Evolutionary conservation across 2,888 invertebrate genomes (phyloP).

Genomic region (Choristoneura rosaceana): DNA sequence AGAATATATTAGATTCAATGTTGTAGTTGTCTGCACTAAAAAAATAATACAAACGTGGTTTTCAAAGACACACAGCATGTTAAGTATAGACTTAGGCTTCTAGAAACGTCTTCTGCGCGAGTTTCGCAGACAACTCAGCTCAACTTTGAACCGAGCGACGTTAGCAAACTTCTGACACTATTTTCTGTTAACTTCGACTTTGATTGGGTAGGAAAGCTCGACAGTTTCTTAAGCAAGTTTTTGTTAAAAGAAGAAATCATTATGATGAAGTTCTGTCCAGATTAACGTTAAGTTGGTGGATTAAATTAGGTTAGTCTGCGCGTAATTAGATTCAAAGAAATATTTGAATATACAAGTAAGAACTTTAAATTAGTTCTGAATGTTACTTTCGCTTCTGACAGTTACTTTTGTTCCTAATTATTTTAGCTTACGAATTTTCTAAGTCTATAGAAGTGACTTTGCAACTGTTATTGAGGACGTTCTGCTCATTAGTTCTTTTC

Average conservation of each 20-base stretch:
- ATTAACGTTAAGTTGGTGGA: conserved; percentile 8
- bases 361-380: background rate
- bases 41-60: background rate
- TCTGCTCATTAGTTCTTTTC: conserved; percentile 9
- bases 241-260: conserved; percentile 39
- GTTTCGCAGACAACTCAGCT: conserved; percentile 57
- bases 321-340: conserved; percentile 9
- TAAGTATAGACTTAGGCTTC: conserved; percentile 3
- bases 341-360: conserved; percentile 6
- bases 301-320: conserved; percentile 21
- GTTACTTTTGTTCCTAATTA: conserved; percentile 25
- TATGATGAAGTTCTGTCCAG: conserved; percentile 34
- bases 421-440: conserved; percentile 43
- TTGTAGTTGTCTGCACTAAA: background rate
- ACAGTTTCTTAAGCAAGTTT: conserved; percentile 48
- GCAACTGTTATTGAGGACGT: conserved; percentile 23
- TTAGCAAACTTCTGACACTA: conserved; percentile 69
- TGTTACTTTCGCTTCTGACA: background rate
- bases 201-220: conserved; percentile 73
- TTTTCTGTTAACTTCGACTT: conserved; percentile 72
- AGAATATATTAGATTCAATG: background rate
- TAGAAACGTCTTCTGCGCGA: conserved; percentile 52
- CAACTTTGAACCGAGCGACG: conserved; percentile 51
- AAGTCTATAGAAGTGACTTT: conserved; percentile 15
- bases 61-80: conserved; percentile 27